These are phyloP conservation scores for Andrena chrysosceles DNA, from an alignment of 2,888 invertebrate species.

Conservation along the genomic window DNA sequence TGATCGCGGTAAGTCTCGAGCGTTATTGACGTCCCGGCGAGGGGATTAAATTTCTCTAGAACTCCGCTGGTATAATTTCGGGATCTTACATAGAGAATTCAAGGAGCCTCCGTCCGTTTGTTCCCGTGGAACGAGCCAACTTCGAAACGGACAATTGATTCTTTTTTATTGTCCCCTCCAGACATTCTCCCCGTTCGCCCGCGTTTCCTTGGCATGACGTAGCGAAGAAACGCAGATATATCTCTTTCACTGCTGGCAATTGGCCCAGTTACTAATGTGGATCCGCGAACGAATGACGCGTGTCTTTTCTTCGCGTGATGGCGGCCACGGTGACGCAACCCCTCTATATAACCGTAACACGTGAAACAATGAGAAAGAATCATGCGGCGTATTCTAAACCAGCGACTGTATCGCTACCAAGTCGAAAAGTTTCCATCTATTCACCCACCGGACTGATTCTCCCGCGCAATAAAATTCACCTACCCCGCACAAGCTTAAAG, in stretches of 20 bases:
- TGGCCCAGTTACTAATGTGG: slow-evolving; percentile 63
- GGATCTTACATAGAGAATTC: slow-evolving; percentile 9
- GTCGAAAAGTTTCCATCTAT: background rate
- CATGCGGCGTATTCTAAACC: slow-evolving; percentile 14
- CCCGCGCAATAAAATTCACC: background rate
- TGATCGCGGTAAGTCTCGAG: slow-evolving; percentile 66
- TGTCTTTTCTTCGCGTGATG: slow-evolving; percentile 58
- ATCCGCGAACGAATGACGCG: slow-evolving; percentile 57
- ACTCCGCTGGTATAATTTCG: slow-evolving; percentile 6
- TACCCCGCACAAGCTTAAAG: background rate
- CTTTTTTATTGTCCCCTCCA: slow-evolving; percentile 34
- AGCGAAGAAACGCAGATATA: slow-evolving; percentile 26
- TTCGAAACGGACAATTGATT: slow-evolving; percentile 52
- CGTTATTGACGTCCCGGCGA: background rate
- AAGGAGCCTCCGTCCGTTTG: background rate
- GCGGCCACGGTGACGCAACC: slow-evolving; percentile 48
- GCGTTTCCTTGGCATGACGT: slow-evolving; percentile 39
- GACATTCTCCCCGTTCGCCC: slow-evolving; percentile 32
- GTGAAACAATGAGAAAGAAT: slow-evolving; percentile 36
- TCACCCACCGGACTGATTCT: background rate
- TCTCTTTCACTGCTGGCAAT: slow-evolving; percentile 60
- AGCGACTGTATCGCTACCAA: background rate
- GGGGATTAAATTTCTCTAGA: slow-evolving; percentile 22
- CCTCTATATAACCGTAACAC: slow-evolving; percentile 25
- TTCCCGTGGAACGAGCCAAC: slow-evolving; percentile 11